Evolutionary conservation across 2,888 invertebrate species (phyloP), one percentile per base, ranked within the genome.

Genomic region (Dolichopus griseipennis): DNA sequence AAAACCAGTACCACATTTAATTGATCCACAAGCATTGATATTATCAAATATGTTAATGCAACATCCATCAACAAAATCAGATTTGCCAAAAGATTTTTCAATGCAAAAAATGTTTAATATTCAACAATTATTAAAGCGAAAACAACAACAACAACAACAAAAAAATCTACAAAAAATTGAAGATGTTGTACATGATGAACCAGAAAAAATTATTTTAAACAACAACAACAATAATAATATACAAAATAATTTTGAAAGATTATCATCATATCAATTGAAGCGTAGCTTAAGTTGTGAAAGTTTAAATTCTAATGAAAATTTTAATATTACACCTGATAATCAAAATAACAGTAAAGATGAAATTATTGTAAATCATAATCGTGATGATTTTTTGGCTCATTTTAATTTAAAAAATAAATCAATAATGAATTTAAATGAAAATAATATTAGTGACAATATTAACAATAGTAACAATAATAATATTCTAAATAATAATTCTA

Each of bases 321-420:
- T 12, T 18, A 52, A 52, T 15, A 52, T 18, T 52, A 74, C 74
- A 1, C 69, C 68, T 0, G 69, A 72, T 33, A 73, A 63, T 63
- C 15, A 63, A 27, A 63, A 63, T 63, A 27, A 27, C n/a, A n/a
- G n/a, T 34, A 27, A 27, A 15, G 27, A 63, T 18, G 18, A 33
- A 18, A 85, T 87, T 68, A 27, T 27, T 27, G 5, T 27, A 4
- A 85, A 87, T 33, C 83, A 85, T 65, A 34, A 73, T 10, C 85
- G 92, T 61, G 90, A 90, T 69, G 90, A 92, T 73, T 93, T 95
- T 78, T 90, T 95, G 76, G 90, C 91, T 1, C 87, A 90, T 71
- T 82, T 94, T 33, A 89, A 92, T 76, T 84, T 92, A 61, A 89
- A 88, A 76, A 90, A 91, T 78, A 87, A 88, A 72, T 85, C 88